Evolutionary conservation across 2,888 invertebrate genomes (phyloP), one percentile per base, ranked within the genome.

Genomic region (Mythimna loreyi): DNA sequence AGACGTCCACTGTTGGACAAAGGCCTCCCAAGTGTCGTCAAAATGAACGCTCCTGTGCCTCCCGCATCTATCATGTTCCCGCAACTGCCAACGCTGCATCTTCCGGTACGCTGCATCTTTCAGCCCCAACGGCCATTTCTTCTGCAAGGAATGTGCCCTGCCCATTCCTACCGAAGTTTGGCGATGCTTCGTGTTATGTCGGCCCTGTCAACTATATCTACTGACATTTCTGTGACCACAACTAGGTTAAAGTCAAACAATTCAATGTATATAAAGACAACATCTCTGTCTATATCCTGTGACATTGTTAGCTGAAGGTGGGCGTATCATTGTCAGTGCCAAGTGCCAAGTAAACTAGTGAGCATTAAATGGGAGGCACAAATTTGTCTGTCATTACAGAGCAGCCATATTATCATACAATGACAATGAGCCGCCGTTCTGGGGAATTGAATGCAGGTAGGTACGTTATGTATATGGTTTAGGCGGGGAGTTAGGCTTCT

Each of bases 391-490:
- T 81, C 86, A 87, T 91, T 89, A 87, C 80, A 67, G 40, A 84
- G 67, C 83, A 89, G 89, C 89, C 87, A 84, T 79, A 74, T 94
- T 94, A 91, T 85, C 94, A 94, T 93, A 94, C 94, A 94, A 94
- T 93, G 80, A 89, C 92, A 94, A 94, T 92, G 80, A 90, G 89
- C 90, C 87, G 80, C 91, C 83, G 89, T 86, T 69, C 77, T 65
- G 56, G 50, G 68, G 68, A 77, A 72, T 68, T 66, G 53, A 61
- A 45, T 33, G 49, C 40, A 67, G 47, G 57, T 55, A 21, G 55
- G 55, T 33, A 52, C 50, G 19, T 1, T 52, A 55, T 21, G 33
- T 61, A 60, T 56, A 63, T 61, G 53, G 49, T 30, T 49, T 73
- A 76, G 75, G 45, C 70, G 49, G 43, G 60, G 80, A 82, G 74